phyloP scores from a whole-genome alignment of 2,797 vertebrate species.

The Hipposideros larvatus region DNA sequence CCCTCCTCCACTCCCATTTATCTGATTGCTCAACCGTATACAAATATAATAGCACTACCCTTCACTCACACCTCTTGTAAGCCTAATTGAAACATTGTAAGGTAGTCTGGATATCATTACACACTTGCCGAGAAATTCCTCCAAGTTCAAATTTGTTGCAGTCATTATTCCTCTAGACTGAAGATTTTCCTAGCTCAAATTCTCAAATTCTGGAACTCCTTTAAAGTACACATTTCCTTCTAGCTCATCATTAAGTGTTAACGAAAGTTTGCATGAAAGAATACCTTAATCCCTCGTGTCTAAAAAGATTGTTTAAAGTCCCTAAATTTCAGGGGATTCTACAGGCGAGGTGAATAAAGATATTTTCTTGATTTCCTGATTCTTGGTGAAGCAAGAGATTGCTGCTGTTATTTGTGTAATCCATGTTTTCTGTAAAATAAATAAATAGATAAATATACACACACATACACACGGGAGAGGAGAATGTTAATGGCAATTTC shows the following conservation, averaged over 20 bases:
- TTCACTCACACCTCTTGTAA: not conserved
- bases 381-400: conserved; percentile 83
- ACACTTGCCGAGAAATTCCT: not conserved
- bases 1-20: not conserved
- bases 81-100: not conserved
- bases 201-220: conserved; percentile 31
- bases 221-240: not conserved
- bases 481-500: conserved; percentile 20
- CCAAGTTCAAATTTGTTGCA: conserved; percentile 19
- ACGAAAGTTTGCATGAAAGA: not conserved
- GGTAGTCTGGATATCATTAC: not conserved
- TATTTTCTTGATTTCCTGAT: conserved; percentile 83
- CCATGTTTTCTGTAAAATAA: conserved; percentile 91
- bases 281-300: not conserved
- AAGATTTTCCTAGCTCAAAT: conserved; percentile 35
- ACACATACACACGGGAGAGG: not conserved
- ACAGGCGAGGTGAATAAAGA: conserved; percentile 86
- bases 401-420: conserved; percentile 93
- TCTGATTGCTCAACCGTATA: not conserved
- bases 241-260: not conserved
- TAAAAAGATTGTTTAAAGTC: not conserved
- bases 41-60: not conserved
- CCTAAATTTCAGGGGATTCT: conserved; percentile 94
- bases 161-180: conserved; percentile 12
- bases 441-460: not conserved